Evolutionary conservation across 2,797 vertebrate genomes (phyloP).

Genomic region (Microhierax caerulescens): DNA sequence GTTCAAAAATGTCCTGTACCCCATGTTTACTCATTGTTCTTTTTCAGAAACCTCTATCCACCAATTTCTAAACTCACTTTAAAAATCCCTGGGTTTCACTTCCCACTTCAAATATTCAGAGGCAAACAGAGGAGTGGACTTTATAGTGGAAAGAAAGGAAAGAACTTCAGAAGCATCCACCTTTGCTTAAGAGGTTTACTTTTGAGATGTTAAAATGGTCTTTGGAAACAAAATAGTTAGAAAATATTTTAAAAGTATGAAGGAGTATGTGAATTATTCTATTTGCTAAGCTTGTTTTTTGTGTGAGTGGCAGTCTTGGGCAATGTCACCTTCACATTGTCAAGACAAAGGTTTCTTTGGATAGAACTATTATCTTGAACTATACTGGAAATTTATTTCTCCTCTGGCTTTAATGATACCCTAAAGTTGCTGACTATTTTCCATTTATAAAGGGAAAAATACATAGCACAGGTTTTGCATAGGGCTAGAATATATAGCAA

Average conservation of each 20-base stretch:
- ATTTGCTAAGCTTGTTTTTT: background rate
- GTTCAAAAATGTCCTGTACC: background rate
- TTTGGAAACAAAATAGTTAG: background rate
- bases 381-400: background rate
- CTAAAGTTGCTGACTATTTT: background rate
- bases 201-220: background rate
- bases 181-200: background rate
- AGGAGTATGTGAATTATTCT: background rate
- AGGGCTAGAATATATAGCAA: background rate
- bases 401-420: background rate
- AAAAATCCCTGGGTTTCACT: background rate
- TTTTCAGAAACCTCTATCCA: background rate
- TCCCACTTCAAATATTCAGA: background rate
- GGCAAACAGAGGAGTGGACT: background rate
- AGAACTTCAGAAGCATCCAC: background rate
- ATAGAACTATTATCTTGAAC: background rate
- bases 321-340: background rate
- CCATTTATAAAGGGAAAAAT: background rate
- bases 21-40: rapidly evolving
- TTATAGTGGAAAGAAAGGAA: background rate
- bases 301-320: background rate
- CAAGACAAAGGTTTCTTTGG: background rate
- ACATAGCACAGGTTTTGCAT: background rate
- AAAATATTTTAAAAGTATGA: background rate
- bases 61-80: background rate